Percentiles rank a stretch among this genome's conserved stretches.
Evolutionary conservation across 2,888 invertebrate species (phyloP).

Genomic region (Cybosia mesomella): DNA sequence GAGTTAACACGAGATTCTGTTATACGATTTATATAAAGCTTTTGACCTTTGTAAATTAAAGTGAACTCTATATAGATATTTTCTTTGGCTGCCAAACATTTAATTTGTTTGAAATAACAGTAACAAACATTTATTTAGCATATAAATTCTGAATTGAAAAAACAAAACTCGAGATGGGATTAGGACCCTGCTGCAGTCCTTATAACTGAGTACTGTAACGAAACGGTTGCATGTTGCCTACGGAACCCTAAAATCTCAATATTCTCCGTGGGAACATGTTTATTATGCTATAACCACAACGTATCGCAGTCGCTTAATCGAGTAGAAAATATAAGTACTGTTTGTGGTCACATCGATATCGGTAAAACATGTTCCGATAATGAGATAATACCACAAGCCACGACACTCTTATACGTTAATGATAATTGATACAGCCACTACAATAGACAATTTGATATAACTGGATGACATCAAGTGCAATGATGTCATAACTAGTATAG

Average conservation of each 20-base stretch:
- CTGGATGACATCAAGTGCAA: background rate
- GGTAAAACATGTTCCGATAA: conserved; percentile 14
- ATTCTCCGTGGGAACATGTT: background rate
- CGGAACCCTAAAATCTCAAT: background rate
- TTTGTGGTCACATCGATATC: conserved; percentile 15
- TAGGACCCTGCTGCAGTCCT: background rate
- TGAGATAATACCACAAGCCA: conserved; percentile 20
- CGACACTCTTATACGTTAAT: conserved; percentile 5
- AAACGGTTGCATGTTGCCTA: too few species aligned
- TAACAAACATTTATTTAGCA: background rate
- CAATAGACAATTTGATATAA: conserved; percentile 10
- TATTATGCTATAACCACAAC: conserved; percentile 13
- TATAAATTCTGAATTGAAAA: background rate
- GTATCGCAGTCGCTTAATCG: conserved; percentile 9
- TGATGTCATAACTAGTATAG: background rate
- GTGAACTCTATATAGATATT: conserved; percentile 32
- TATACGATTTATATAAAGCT: conserved; percentile 25
- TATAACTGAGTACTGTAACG: too few species aligned
- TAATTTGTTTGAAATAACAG: background rate
- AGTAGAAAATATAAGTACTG: conserved; percentile 20
- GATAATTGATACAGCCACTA: conserved; percentile 12
- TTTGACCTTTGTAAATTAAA: conserved; percentile 40
- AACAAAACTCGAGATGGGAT: background rate
- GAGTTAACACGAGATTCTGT: conserved; percentile 20
- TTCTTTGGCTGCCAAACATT: conserved; percentile 7